Percentiles rank a stretch among this genome's conserved stretches.
These are phyloP conservation scores for Ophioninae sp. DNA, from an alignment of 2,888 invertebrate genomes.

Conservation along the genomic window DNA sequence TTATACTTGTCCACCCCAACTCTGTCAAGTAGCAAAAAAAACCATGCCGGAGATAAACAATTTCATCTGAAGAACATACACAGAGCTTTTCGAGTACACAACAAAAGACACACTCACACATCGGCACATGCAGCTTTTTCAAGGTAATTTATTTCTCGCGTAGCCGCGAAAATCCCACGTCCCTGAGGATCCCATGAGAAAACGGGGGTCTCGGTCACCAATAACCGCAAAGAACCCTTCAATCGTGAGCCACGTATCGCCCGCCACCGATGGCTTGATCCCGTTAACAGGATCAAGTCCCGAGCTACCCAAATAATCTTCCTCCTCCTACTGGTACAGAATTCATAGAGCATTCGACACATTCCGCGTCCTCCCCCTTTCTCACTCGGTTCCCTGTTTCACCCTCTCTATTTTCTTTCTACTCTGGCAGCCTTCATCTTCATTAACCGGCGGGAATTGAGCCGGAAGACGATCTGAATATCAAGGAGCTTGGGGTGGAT, in stretches of 20 bases:
- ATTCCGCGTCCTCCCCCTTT: constrained; percentile 26
- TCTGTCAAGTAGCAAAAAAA: background rate
- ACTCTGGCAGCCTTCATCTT: constrained; percentile 34
- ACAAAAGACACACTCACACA: background rate
- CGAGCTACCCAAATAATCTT: constrained; percentile 61
- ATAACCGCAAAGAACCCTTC: constrained; percentile 76
- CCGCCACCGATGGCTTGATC: constrained; percentile 74
- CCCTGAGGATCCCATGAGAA: constrained; percentile 75
- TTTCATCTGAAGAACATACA: constrained; percentile 55
- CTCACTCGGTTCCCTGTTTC: constrained; percentile 7
- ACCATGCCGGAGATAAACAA: constrained; percentile 42
- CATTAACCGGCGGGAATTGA: constrained; percentile 21
- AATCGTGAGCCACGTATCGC: constrained; percentile 58
- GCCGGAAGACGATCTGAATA: constrained; percentile 32
- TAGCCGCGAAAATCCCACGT: constrained; percentile 64
- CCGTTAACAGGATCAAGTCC: constrained; percentile 78
- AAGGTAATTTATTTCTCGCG: constrained; percentile 65
- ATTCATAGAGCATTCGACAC: constrained; percentile 65
- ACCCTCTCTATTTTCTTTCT: constrained; percentile 36
- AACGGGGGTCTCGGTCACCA: constrained; percentile 65
- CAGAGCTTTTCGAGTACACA: constrained; percentile 2
- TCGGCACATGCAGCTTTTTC: constrained; percentile 35
- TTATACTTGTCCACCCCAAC: background rate
- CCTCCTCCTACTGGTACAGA: constrained; percentile 15
- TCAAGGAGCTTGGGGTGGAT: background rate